A percentile compares a stretch with the other conserved stretches of the same genome.
Evolutionary conservation across 2,113 vertebrate genomes (phyloP).

Genomic region (Datnioides undecimradiatus): DNA sequence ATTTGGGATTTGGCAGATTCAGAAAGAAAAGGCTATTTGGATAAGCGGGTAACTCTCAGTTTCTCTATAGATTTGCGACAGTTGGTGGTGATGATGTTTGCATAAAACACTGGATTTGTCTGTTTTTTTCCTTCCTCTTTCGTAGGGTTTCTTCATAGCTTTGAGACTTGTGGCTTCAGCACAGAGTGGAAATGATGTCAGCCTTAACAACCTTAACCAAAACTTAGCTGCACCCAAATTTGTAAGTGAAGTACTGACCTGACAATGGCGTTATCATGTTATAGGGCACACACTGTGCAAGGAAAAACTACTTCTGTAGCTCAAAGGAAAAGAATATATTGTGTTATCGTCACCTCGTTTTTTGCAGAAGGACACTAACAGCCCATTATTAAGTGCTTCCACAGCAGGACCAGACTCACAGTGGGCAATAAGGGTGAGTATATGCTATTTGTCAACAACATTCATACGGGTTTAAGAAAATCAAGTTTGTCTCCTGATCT

Average conservation of each 20-base stretch:
- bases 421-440: slow-evolving; percentile 94
- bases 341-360: slow-evolving; percentile 32
- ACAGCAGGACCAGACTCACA: slow-evolving; percentile 81
- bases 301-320: background rate
- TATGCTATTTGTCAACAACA: background rate
- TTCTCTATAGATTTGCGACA: slow-evolving; percentile 3
- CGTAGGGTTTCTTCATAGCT: slow-evolving; percentile 93
- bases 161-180: slow-evolving; percentile 94
- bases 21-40: slow-evolving; percentile 95
- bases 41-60: slow-evolving; percentile 89
- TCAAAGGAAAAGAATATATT: background rate
- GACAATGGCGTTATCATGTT: background rate
- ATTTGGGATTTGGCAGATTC: slow-evolving; percentile 98
- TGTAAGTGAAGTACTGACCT: slow-evolving; percentile 84
- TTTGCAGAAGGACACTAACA: slow-evolving; percentile 90
- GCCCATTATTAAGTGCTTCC: slow-evolving; percentile 85
- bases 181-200: slow-evolving; percentile 93
- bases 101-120: background rate
- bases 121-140: slow-evolving; percentile 26
- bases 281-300: background rate
- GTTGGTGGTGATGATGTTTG: slow-evolving; percentile 14
- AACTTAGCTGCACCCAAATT: slow-evolving; percentile 91
- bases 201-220: slow-evolving; percentile 87
- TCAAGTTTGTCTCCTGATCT: background rate
- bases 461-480: background rate